Percentiles rank a stretch among this genome's conserved stretches.
phyloP scores from a whole-genome alignment of 2,113 vertebrate species.

The Heterotilapia buettikoferi region DNA sequence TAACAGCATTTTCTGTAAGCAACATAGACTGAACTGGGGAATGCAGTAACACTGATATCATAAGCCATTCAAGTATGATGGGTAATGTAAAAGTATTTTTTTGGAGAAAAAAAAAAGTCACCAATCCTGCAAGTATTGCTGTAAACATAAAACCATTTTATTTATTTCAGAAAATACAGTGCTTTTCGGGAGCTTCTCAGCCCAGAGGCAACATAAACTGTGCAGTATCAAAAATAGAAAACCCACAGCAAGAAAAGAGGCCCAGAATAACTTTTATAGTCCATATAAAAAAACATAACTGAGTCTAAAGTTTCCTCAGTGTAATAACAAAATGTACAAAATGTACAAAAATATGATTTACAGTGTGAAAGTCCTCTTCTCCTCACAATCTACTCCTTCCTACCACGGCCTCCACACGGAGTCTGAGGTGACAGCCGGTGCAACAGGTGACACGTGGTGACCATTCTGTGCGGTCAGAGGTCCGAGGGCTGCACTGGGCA shows the following conservation, averaged over 20 bases:
- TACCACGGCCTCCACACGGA: constrained; percentile 97
- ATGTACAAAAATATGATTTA: constrained; percentile 39
- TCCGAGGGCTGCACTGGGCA: constrained; percentile 80
- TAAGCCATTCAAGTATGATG: not conserved
- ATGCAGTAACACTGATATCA: not conserved
- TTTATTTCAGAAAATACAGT: constrained; percentile 74
- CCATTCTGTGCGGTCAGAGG: constrained; percentile 69
- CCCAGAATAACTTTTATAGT: constrained; percentile 35
- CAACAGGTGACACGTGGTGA: constrained; percentile 60
- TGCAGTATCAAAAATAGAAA: constrained; percentile 10
- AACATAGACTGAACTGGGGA: not conserved
- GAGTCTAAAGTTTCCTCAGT: constrained; percentile 23
- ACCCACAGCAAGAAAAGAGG: constrained; percentile 50
- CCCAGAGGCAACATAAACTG: not conserved
- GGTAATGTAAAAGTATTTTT: not conserved
- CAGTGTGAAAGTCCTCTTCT: not conserved
- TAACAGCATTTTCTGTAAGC: not conserved
- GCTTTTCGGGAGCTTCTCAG: constrained; percentile 60
- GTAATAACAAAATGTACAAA: constrained; percentile 42
- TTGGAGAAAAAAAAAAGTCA: not conserved
- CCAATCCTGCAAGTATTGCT: not conserved
- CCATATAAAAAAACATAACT: constrained; percentile 44
- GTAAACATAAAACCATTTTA: constrained; percentile 70
- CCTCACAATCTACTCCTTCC: constrained; percentile 3
- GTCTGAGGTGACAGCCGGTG: constrained; percentile 76